A percentile compares a stretch with the other conserved stretches of the same genome.
Conservation (phyloP, 2,797 vertebrate species). For the Rhinogobio ventralis region DNA sequence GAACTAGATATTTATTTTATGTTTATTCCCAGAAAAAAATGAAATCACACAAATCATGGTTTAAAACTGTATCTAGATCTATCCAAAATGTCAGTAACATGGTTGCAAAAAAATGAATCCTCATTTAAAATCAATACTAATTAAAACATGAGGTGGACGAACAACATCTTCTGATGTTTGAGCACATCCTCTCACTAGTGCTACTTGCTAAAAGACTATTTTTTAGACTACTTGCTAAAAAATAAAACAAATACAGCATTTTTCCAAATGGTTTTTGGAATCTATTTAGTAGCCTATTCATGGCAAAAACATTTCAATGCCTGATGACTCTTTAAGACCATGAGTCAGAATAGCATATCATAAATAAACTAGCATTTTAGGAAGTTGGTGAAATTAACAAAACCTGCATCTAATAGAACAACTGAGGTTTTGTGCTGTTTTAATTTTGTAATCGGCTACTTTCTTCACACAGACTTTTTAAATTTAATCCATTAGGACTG, state of each 20-base stretch:
- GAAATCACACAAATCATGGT: not conserved
- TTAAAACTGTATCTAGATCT: not conserved
- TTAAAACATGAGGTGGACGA: no score
- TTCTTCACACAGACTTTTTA: conserved; percentile 22
- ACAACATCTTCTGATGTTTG: no score
- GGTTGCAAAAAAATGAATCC: not conserved
- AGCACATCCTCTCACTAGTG: not conserved
- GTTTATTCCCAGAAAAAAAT: not conserved
- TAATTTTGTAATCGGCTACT: conserved; percentile 20
- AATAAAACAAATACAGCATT: not conserved
- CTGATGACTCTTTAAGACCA: not conserved
- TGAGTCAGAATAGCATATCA: not conserved
- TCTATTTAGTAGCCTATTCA: not conserved
- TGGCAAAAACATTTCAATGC: not conserved
- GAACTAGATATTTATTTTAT: not conserved
- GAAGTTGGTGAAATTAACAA: not conserved
- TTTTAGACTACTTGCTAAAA: no score
- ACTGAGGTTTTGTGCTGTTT: conserved; percentile 17
- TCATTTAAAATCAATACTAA: no score
- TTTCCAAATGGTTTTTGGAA: not conserved
- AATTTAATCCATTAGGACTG: conserved; percentile 39
- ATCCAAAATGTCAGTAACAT: not conserved
- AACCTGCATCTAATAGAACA: conserved; percentile 38
- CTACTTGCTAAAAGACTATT: no score
- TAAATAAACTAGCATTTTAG: not conserved